Conservation (phyloP, 1,140 invertebrate species). For the Brachionus angularis region DNA sequence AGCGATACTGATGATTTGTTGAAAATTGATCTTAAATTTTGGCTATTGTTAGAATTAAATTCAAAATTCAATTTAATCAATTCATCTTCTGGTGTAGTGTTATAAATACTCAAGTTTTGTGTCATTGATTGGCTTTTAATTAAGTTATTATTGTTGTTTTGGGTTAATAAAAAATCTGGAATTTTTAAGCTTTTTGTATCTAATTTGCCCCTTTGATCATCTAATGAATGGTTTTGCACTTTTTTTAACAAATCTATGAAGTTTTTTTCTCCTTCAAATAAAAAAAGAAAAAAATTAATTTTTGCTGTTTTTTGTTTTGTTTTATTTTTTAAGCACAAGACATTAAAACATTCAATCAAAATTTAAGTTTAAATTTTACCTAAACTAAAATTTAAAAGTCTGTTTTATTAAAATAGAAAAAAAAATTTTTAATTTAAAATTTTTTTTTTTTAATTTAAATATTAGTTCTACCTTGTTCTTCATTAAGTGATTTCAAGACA, state of each 20-base stretch:
- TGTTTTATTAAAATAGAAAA: no score
- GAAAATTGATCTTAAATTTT: not conserved
- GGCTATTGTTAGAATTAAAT: not conserved
- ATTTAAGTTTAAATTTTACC: no score
- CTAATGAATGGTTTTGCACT: constrained; percentile 11
- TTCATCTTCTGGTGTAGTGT: no score
- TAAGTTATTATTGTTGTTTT: not conserved
- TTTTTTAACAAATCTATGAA: constrained; percentile 27
- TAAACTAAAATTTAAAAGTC: no score
- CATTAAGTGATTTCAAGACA: no score
- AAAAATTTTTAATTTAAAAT: not conserved
- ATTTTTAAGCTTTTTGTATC: constrained; percentile 17
- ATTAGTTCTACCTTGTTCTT: no score
- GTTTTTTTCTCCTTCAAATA: constrained; percentile 20
- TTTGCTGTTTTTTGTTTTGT: not conserved
- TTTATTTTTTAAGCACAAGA: not conserved
- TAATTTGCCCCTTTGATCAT: constrained; percentile 20
- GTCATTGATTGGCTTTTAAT: constrained; percentile 38
- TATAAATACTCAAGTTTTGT: constrained; percentile 29
- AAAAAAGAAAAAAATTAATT: constrained; percentile 2
- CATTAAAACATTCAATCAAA: not conserved
- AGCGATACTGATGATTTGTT: constrained; percentile 13
- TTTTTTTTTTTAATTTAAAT: no score
- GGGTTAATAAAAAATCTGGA: constrained; percentile 23
- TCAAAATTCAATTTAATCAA: not conserved